Percentiles rank a stretch among this genome's conserved stretches.
phyloP scores from a whole-genome alignment of 2,113 vertebrate genomes.

The Clarias magur region DNA sequence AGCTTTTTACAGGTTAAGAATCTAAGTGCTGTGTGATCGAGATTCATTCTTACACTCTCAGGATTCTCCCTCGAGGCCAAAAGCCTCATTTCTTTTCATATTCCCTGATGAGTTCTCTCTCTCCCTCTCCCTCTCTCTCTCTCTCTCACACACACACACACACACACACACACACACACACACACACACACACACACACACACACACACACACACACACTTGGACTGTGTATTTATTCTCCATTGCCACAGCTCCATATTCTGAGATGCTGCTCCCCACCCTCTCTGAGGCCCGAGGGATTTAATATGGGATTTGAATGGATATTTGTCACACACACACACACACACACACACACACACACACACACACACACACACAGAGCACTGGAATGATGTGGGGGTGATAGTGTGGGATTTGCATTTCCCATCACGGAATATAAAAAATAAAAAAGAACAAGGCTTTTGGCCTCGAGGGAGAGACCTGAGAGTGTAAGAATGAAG shows the following conservation, averaged over 20 bases:
- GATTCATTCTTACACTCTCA: slow-evolving; percentile 32
- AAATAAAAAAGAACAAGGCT: slow-evolving; percentile 15
- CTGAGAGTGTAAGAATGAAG: slow-evolving; percentile 30
- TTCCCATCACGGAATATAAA: slow-evolving; percentile 41
- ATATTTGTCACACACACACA: not conserved
- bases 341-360: slow-evolving; percentile 6
- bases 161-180: not conserved
- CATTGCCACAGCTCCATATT: not conserved
- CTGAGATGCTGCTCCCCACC: not conserved
- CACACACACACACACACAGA: not conserved
- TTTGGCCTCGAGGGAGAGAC: slow-evolving; percentile 11
- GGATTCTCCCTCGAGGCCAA: slow-evolving; percentile 17
- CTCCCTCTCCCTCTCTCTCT: no score
- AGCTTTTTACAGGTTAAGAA: not conserved
- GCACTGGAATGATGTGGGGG: not conserved
- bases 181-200: no score
- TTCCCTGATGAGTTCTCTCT: slow-evolving; percentile 16
- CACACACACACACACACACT: slow-evolving; percentile 9
- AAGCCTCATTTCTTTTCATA: slow-evolving; percentile 36
- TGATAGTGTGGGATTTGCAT: not conserved
- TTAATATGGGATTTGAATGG: slow-evolving; percentile 23
- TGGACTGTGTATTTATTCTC: not conserved
- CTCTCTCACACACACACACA: no score
- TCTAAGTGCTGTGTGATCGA: slow-evolving; percentile 28
- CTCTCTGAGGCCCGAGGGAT: not conserved